Evolutionary conservation across 2,113 vertebrate genomes (phyloP).

Genomic region (Eira barbara): DNA sequence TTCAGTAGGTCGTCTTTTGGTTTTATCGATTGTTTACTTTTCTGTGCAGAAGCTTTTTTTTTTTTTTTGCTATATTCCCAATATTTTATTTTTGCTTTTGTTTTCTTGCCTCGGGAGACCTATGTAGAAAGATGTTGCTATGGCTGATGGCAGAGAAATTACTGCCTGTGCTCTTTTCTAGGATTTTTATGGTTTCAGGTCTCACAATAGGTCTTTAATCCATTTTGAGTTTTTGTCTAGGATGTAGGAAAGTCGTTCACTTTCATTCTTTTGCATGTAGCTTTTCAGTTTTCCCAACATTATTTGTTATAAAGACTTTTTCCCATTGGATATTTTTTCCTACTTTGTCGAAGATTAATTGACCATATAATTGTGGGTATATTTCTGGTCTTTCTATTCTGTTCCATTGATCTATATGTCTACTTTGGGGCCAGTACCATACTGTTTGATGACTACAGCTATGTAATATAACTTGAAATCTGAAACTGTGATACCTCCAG

Average conservation of each 20-base stretch:
- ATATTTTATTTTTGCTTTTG: background rate
- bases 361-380: too few species aligned
- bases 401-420: too few species aligned
- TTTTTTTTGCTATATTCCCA: background rate
- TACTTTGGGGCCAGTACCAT: too few species aligned
- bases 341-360: too few species aligned
- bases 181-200: background rate
- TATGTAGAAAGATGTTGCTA: background rate
- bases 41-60: background rate
- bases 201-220: background rate
- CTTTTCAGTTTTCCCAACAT: background rate
- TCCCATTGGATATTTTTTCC: too few species aligned
- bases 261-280: background rate
- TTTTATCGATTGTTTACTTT: background rate
- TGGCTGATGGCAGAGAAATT: background rate
- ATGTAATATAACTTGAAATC: too few species aligned
- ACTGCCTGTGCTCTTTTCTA: background rate
- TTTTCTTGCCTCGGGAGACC: background rate
- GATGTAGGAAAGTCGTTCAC: background rate
- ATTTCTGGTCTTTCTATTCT: too few species aligned
- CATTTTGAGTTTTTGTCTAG: background rate
- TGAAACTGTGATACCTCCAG: too few species aligned
- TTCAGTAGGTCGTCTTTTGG: background rate
- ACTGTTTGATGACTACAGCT: too few species aligned
- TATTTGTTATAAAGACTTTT: background rate